Conservation (phyloP, 2,113 vertebrate species). For the Girardinichthys multiradiatus region DNA sequence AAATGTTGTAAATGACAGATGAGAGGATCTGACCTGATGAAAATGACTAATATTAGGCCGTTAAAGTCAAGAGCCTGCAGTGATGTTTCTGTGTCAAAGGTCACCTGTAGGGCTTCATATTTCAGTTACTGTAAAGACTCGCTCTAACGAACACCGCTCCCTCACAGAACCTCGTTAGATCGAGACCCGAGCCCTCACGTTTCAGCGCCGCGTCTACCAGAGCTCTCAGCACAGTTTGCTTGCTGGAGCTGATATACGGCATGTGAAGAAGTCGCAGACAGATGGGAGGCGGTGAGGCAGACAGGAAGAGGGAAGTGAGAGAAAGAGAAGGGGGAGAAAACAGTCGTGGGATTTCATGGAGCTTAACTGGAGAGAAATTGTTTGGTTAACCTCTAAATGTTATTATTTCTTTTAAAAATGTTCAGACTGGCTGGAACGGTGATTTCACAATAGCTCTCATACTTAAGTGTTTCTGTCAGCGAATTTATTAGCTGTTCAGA, state of each 20-base stretch:
- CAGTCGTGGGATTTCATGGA: not conserved
- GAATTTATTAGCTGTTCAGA: not conserved
- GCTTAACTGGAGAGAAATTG: conserved; percentile 3
- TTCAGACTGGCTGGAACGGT: not conserved
- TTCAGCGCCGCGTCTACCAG: not conserved
- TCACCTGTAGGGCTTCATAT: too few species aligned
- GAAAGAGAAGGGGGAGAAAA: conserved; percentile 25
- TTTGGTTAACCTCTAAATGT: not conserved
- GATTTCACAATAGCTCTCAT: too few species aligned
- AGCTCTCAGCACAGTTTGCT: conserved; percentile 27
- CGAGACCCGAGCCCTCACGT: not conserved
- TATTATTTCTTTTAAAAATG: not conserved
- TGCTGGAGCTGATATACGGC: conserved; percentile 10
- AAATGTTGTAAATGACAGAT: too few species aligned
- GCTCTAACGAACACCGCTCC: too few species aligned
- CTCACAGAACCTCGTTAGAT: too few species aligned
- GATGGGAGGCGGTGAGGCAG: conserved; percentile 28
- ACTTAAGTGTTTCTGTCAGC: not conserved
- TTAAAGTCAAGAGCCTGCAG: too few species aligned
- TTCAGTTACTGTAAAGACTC: too few species aligned
- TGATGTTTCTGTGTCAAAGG: too few species aligned
- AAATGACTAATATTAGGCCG: too few species aligned
- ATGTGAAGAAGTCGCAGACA: conserved; percentile 34
- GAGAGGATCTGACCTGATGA: too few species aligned
- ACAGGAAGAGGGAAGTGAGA: conserved; percentile 40